Base-by-base conservation (phyloP, 1,140 invertebrate genomes). In the Drosophila santomea region DNA sequence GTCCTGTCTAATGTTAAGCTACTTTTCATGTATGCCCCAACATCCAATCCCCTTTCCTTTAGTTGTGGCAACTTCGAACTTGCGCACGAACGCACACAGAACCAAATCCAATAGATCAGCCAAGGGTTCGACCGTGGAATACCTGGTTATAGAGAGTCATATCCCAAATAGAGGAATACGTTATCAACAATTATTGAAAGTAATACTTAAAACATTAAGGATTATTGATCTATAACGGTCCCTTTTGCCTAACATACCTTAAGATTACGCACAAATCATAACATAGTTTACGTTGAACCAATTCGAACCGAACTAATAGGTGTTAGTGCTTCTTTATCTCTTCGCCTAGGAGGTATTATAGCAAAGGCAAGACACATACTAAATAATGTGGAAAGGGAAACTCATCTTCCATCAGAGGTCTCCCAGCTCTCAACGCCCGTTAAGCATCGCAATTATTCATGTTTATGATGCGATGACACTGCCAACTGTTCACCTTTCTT, bases 361-460 rank as follows among this genome's bases (percentile, higher is more conserved):
- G 15, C 36, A 62, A 43, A 41, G 36, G 23, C 54, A 63, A 56
- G 39, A 17, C 17, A 55, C 32, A 57, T 15, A 54, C 25, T 20
- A 32, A 28, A 50, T 50, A 36, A 44, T 36, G 28, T 36, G 7
- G 43, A 15, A 36, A 17, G 43, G 47, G 44, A 12, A 35, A 20
- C 43, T 50, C 50, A 2, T 17, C 32, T 28, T 25, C 15, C 51
- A 20, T 61, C 54, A 35, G 51, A 57, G 56, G 68, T 88, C 79
- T 88, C 71, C 79, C 56, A 63, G 79, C 84, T 88, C 83, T 88
- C 83, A 88, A 83, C 83, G 72, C 64, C 75, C 63, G 71, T 86
- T 83, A 83, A 86, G 84, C 79, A 77, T 56, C 61, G 71, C 84
- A 86, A 86, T 86, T 86, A 86, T 86, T 86, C 83, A 86, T 86